Evolutionary conservation across 2,113 vertebrate genomes (phyloP), one percentile per base, ranked within the genome.

Genomic region (Pogonocichla stellata): DNA sequence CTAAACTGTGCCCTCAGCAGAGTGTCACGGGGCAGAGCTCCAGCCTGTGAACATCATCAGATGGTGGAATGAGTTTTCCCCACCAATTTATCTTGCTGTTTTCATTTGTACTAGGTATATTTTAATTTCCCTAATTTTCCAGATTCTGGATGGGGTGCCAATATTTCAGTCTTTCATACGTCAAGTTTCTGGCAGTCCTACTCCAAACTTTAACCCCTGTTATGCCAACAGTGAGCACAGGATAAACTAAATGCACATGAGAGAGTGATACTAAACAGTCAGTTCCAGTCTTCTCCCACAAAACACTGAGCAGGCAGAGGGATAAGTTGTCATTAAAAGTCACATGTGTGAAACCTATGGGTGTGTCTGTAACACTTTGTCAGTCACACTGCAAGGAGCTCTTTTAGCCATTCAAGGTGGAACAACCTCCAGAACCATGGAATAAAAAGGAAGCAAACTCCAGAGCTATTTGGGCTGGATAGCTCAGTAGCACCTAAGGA

Each of bases 281-380:
- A 77, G 75, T 57, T 61, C 38, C 58, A 66, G 31, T 12, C 42
- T 43, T 56, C n/a, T 80, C n/a, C 24, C 33, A 43, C 22, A n/a
- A n/a, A 5, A 17, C 17, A 19, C 23, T 31, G 34, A 81, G 25
- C 42, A n/a, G 28, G 28, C 4, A 29, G 6, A 8, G 19, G 7
- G 18, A 40, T 14, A 42, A 80, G 25, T 15, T 24, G n/a, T 28
- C n/a, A 15, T 33, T 31, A 31, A 11, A n/a, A 0, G 0, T 18
- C 57, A 7, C 10, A 12, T 1, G 6, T n/a, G 16, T 45, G 50
- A 74, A 79, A 57, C 12, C 20, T 17, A 3, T 25, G 25, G 9
- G 12, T 50, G 9, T 26, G 17, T 31, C 57, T 38, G 11, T 10
- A 57, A 8, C 15, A 47, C 15, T 22, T 29, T 18, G 36, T 31